Base-by-base conservation (phyloP, 2,888 invertebrate species). In the Callyntrura guangdongensis region DNA sequence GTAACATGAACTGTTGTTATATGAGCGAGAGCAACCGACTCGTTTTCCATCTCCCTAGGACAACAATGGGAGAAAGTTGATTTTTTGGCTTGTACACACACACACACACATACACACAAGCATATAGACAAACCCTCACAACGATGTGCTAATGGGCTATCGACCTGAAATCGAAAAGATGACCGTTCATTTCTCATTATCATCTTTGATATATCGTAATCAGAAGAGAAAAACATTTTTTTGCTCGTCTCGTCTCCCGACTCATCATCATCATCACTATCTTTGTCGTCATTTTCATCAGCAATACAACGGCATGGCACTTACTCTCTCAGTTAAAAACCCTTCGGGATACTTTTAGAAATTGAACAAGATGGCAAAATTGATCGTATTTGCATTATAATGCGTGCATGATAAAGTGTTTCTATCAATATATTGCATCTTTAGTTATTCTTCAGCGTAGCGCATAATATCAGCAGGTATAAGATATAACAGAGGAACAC, bases 51-150 rank as follows among this genome's bases (percentile, higher is more conserved):
- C 89, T 84, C 89, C 79, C 77, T 89, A 89, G 89, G 84, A 89
- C 89, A 89, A 89, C 90, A 90, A 90, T 90, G 67, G 90, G 90
- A 90, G 90, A 90, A 90, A 90, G 90, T 89, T 90, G 90, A 86
- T 79, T 84, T 89, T 84, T 74, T 45, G 77, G 36, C 67, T 22
- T 77, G 59, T 82, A 17, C 59, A 47, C 47, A 82, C n/a, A n/a
- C n/a, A n/a, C n/a, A n/a, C n/a, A n/a, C n/a, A n/a, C n/a, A n/a
- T n/a, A n/a, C n/a, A n/a, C n/a, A n/a, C n/a, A 61, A 45, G 77
- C 22, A 53, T 45, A 67, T 36, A 56, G 25, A 79, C 45, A 49
- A 79, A 74, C 53, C 36, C 67, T 72, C 49, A 72, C 49, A 82
- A 90, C 74, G 81, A 90, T 90, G 86, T 90, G 90, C 69, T 90